These are phyloP conservation scores for Crioceris asparagi DNA, from an alignment of 2,888 invertebrate species.

Conservation along the genomic window DNA sequence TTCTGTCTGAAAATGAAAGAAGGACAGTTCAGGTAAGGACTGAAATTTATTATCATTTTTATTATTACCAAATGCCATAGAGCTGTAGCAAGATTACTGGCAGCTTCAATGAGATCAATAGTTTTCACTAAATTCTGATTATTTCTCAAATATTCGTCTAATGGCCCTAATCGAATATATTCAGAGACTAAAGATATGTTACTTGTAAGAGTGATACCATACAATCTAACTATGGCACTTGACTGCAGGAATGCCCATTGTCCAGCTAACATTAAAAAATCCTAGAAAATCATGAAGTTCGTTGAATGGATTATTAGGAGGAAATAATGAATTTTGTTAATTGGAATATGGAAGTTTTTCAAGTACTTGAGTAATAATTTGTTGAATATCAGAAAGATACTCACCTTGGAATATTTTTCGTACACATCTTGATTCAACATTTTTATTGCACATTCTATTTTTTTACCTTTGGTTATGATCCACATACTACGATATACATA, in stretches of 20 bases:
- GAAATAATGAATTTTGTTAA: too few relatives aligned
- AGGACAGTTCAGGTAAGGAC: too few relatives aligned
- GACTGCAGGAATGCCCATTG: conserved; percentile 72
- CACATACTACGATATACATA: conserved; percentile 65
- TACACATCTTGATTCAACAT: conserved; percentile 56
- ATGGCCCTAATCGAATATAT: conserved; percentile 64
- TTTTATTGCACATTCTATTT: conserved; percentile 71
- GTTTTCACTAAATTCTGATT: conserved; percentile 43
- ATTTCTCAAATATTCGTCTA: conserved; percentile 58
- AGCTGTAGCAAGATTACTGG: conserved; percentile 71
- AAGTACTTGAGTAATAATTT: too few relatives aligned
- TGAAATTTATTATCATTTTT: background rate
- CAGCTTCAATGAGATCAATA: conserved; percentile 71
- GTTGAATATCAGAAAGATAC: conserved; percentile 2
- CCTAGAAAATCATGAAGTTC: conserved; percentile 46
- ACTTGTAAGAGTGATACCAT: conserved; percentile 65
- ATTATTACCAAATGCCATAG: conserved; percentile 68
- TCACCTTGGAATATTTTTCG: conserved; percentile 52
- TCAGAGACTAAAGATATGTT: conserved; percentile 76
- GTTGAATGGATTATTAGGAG: too few relatives aligned
- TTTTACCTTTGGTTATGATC: conserved; percentile 64
- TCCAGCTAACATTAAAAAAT: conserved; percentile 65
- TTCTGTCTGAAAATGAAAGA: conserved; percentile 51
- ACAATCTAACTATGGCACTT: conserved; percentile 62
- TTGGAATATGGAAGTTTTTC: too few relatives aligned